These are phyloP conservation scores for Phymanthus crucifer DNA, from an alignment of 92 coral and sea anemone genomes.

Conservation along the genomic window DNA sequence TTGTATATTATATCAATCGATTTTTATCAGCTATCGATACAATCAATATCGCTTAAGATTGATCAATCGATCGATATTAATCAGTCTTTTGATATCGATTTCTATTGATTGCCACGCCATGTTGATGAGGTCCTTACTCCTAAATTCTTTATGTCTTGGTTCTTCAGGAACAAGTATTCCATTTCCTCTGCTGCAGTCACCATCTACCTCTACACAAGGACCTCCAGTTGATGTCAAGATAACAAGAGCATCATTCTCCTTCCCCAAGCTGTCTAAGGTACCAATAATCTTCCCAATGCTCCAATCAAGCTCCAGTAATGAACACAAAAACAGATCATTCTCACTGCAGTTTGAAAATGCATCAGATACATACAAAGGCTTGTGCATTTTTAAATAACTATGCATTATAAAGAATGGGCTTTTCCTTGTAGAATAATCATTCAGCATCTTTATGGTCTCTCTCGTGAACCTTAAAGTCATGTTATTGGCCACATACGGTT, in stretches of 20 bases:
- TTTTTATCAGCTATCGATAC: no score
- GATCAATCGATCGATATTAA: no score
- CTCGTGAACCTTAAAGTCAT: conserved; percentile 83
- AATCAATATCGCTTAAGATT: no score
- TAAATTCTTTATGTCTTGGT: neutral
- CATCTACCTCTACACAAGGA: conserved; percentile 12
- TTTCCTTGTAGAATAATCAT: conserved; percentile 27
- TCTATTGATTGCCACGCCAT: no score
- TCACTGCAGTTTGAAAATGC: conserved; percentile 49
- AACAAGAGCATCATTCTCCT: conserved; percentile 65
- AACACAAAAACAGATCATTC: conserved; percentile 43
- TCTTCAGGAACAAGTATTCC: neutral
- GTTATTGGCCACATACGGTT: conserved; percentile 73
- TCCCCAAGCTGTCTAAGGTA: conserved; percentile 34
- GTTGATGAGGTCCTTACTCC: neutral
- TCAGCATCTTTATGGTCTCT: conserved; percentile 72
- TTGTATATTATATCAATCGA: no score
- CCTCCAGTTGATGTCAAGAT: conserved; percentile 83
- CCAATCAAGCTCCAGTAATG: conserved; percentile 85
- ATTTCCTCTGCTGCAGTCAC: conserved; percentile 4
- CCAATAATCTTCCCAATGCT: conserved; percentile 80
- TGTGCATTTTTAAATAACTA: conserved; percentile 69
- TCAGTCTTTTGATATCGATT: no score
- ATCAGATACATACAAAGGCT: conserved; percentile 67
- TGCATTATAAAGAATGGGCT: conserved; percentile 76